Evolutionary conservation across 2,113 vertebrate genomes (phyloP).

Genomic region (Leptocoma aspasia): DNA sequence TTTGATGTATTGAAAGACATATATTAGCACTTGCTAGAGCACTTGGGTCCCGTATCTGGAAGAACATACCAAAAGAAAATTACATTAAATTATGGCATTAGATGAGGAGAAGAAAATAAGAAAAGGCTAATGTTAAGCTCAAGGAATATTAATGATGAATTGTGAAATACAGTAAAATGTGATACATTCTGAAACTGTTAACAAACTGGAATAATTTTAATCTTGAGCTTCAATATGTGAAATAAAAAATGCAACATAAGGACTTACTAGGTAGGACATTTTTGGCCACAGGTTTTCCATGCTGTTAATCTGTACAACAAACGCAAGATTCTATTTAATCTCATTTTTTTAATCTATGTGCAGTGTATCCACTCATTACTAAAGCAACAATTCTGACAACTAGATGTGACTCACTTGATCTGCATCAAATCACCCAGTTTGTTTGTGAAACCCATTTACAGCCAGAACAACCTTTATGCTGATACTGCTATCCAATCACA

Average conservation of each 20-base stretch:
- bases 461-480: background rate
- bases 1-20: background rate
- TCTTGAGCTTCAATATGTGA: background rate
- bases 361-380: background rate
- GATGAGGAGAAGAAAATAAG: background rate
- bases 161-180: background rate
- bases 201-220: background rate
- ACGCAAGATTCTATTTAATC: background rate
- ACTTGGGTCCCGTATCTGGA: background rate
- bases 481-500: background rate
- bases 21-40: accelerated
- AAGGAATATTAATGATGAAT: background rate
- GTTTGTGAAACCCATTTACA: background rate
- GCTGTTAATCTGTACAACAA: background rate
- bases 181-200: background rate
- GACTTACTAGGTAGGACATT: background rate
- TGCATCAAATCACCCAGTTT: background rate
- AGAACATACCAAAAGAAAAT: background rate
- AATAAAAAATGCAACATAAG: background rate
- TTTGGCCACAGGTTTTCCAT: background rate
- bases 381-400: background rate
- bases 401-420: background rate
- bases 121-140: background rate
- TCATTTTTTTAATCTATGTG: background rate
- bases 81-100: background rate